Evolutionary conservation across 2,797 vertebrate species (phyloP).

Genomic region (Pipistrellus kuhlii): DNA sequence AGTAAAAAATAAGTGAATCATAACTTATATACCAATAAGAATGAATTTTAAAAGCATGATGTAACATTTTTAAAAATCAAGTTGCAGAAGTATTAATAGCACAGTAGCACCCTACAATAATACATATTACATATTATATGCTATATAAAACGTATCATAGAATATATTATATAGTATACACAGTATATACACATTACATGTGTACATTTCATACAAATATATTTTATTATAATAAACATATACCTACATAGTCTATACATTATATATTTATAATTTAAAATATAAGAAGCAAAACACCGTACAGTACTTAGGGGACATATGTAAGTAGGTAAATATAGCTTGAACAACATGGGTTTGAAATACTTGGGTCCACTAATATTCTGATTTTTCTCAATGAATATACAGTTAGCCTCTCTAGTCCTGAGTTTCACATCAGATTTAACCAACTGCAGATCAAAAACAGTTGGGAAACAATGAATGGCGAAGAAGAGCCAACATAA

Average conservation of each 20-base stretch:
- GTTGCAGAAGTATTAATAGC: background rate
- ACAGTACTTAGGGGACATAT: background rate
- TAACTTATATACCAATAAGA: background rate
- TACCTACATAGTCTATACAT: background rate
- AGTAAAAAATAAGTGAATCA: conserved; percentile 38
- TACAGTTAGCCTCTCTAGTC: background rate
- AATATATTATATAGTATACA: background rate
- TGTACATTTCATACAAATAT: background rate
- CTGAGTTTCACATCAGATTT: background rate
- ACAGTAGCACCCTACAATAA: background rate
- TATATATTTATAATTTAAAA: conserved; percentile 1
- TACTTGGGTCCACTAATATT: background rate
- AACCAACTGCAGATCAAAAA: background rate
- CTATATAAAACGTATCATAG: background rate
- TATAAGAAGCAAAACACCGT: background rate
- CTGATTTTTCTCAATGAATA: background rate
- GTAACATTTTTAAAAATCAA: background rate
- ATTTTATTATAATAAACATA: background rate
- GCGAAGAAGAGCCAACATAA: background rate
- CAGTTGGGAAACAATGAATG: background rate
- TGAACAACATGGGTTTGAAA: background rate
- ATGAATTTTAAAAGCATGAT: background rate
- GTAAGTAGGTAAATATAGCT: background rate
- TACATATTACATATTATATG: background rate
- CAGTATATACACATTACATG: background rate